Evolutionary conservation across 2,113 vertebrate genomes (phyloP).

Genomic region (Ammodramus savannarum): DNA sequence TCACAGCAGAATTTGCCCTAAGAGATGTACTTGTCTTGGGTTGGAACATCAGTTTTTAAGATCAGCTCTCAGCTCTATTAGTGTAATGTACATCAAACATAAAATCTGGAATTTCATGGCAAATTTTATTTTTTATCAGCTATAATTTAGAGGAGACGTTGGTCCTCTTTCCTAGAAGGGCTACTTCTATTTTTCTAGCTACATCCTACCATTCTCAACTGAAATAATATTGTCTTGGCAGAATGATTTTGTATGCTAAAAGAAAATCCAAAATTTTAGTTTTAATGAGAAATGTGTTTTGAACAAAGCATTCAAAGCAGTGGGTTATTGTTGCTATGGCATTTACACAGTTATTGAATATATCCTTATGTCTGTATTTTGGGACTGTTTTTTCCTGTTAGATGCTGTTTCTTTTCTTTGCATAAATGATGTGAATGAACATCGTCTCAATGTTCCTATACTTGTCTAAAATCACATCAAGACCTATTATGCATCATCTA

Average conservation of each 20-base stretch:
- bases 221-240: background rate
- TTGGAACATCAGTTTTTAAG: background rate
- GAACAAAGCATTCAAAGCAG: background rate
- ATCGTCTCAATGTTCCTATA: background rate
- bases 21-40: background rate
- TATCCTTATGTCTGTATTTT: background rate
- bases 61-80: background rate
- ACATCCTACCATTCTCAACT: background rate
- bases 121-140: background rate
- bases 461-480: background rate
- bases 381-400: background rate
- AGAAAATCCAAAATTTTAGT: background rate
- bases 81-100: background rate
- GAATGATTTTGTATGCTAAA: background rate
- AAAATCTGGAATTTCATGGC: background rate
- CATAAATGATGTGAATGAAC: background rate
- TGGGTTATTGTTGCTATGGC: background rate
- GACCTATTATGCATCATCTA: background rate
- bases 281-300: background rate
- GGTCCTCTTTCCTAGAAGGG: accelerated
- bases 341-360: background rate
- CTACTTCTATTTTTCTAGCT: background rate
- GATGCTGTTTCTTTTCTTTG: background rate
- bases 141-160: background rate
- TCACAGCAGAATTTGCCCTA: background rate